phyloP scores from a whole-genome alignment of 2,888 invertebrate genomes.

The Xanthorhoe designata region DNA sequence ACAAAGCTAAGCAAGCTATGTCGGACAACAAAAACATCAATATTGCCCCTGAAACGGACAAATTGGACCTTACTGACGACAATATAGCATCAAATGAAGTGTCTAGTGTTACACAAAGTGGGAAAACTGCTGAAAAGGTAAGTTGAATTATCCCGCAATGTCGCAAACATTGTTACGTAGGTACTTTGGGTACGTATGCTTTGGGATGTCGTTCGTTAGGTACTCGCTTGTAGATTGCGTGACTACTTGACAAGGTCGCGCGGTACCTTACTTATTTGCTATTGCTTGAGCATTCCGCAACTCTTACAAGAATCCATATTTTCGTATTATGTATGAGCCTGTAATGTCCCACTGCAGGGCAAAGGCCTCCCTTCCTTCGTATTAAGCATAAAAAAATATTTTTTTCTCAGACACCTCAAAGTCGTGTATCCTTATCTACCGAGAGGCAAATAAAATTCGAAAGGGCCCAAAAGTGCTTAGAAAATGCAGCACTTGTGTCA shows the following conservation, averaged over 20 bases:
- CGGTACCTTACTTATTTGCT: slow-evolving; percentile 30
- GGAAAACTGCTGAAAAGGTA: slow-evolving; percentile 74
- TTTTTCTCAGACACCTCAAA: slow-evolving; percentile 57
- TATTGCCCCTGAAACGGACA: slow-evolving; percentile 67
- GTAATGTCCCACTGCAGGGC: too few relatives aligned
- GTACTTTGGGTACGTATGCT: background rate
- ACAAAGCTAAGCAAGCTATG: slow-evolving; percentile 68
- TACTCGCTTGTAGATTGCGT: slow-evolving; percentile 20
- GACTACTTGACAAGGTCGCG: slow-evolving; percentile 43
- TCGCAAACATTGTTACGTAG: slow-evolving; percentile 7
- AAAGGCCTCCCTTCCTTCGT: too few relatives aligned
- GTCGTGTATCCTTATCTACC: slow-evolving; percentile 62
- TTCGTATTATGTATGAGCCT: too few relatives aligned
- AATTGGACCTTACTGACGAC: slow-evolving; percentile 61
- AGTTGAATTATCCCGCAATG: slow-evolving; percentile 6
- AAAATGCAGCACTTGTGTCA: slow-evolving; percentile 82
- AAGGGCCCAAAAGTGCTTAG: slow-evolving; percentile 78
- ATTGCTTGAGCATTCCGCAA: slow-evolving; percentile 23
- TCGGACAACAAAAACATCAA: slow-evolving; percentile 77
- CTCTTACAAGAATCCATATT: background rate
- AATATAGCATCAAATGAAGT: slow-evolving; percentile 72
- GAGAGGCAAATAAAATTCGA: slow-evolving; percentile 80
- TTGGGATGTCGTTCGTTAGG: background rate
- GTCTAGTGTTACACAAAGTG: slow-evolving; percentile 69
- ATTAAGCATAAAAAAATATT: slow-evolving; percentile 12